Evolutionary conservation across 2,113 vertebrate species (phyloP).

Genomic region (Gallinago media): DNA sequence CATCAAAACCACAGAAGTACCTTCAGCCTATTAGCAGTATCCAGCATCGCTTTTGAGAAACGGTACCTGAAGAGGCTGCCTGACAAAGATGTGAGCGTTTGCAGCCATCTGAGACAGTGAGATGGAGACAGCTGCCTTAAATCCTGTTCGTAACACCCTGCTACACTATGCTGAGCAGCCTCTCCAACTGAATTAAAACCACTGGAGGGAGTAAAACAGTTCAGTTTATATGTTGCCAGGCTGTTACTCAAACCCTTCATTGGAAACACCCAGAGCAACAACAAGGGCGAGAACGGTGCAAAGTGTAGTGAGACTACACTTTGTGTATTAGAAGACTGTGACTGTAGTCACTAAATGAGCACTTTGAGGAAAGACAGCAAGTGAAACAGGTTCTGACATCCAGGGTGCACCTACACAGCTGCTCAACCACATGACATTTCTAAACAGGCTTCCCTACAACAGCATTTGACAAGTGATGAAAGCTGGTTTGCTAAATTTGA

Average conservation of each 20-base stretch:
- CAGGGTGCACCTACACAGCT: background rate
- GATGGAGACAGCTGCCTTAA: background rate
- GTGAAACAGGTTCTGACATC: background rate
- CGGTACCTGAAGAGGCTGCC: background rate
- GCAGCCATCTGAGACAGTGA: background rate
- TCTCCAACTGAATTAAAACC: background rate
- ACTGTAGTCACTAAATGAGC: background rate
- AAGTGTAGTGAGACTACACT: accelerated
- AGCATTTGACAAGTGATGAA: slow-evolving; percentile 41
- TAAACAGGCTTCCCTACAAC: slow-evolving; percentile 13
- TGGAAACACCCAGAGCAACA: background rate
- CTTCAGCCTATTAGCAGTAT: background rate
- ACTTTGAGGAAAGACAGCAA: background rate
- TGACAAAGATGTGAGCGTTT: background rate
- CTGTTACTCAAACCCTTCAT: background rate
- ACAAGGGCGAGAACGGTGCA: accelerated
- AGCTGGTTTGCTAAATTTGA: slow-evolving; percentile 11
- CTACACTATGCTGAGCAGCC: background rate
- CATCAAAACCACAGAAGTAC: background rate
- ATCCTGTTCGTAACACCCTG: background rate
- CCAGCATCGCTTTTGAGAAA: background rate
- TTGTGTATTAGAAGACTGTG: background rate
- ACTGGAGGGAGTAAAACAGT: background rate
- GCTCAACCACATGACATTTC: background rate
- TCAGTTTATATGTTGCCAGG: background rate